Base-by-base conservation (phyloP, 1,140 invertebrate genomes). In the Cylas formicarius region DNA sequence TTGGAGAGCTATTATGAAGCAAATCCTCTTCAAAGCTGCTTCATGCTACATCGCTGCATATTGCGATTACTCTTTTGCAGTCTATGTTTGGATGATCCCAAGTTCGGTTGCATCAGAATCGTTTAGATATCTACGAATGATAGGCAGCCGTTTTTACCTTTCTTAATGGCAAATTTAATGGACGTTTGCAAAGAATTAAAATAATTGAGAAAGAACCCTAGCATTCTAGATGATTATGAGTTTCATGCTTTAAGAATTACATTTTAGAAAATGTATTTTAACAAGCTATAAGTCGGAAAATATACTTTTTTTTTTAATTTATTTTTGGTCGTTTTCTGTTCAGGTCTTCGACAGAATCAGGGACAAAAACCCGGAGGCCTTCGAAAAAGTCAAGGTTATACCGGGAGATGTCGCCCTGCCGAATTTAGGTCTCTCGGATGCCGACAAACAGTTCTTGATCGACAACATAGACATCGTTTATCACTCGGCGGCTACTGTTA, bases 401-500 rank as follows among this genome's bases (percentile, higher is more conserved):
- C 61, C 67, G 19, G 85, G 86, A 2, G 84, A 89, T 43, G 77
- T 90, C 10, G 72, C 81, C 9, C 57, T 75, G 26, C 69, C 68
- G 0, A 65, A 70, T 17, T 60, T 78, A 3, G 76, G 73, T 0
- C 60, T 74, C 17, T 58, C 49, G 28, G 62, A 61, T 10, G 42
- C 52, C 0, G 68, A 72, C 40, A 51, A 57, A 28, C 32, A 54
- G 13, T 45, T 60, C 8, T 56, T 88, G 0, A 55, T 66, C 5
- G 64, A 76, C 18, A 69, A 73, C 40, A 73, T 85, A 2, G 71
- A 75, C 18, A 69, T 87, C 19, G 81, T 88, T 2, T 84, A 88
- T 61, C 85, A 88, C 64, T 81, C 79, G 2, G 84, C 85, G 2
- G 85, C 84, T 4, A 86, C 84, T 20, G 69, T 88, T 19, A 81